These are phyloP conservation scores for Holacanthella duospinosa DNA, from an alignment of 2,888 invertebrate species.

Conservation along the genomic window DNA sequence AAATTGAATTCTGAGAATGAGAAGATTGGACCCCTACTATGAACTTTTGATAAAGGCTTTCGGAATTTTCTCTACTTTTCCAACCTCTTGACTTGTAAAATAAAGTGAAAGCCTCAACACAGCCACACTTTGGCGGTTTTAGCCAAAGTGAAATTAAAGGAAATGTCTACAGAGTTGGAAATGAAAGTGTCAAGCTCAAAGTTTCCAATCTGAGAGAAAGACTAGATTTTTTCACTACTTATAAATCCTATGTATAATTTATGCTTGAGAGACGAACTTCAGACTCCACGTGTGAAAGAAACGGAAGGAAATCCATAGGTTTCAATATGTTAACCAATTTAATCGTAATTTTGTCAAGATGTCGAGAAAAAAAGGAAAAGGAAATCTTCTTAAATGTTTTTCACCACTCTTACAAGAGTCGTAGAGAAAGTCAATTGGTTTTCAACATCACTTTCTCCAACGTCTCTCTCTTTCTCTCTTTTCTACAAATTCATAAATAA, in stretches of 20 bases:
- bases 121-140: too few relatives aligned
- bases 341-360: neutral
- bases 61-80: neutral
- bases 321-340: neutral
- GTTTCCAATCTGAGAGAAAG: neutral
- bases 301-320: neutral
- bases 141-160: slow-evolving; percentile 6
- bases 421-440: too few relatives aligned
- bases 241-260: neutral
- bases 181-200: slow-evolving; percentile 1
- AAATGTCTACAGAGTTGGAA: neutral
- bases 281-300: neutral
- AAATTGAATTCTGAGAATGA: neutral
- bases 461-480: too few relatives aligned
- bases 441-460: too few relatives aligned
- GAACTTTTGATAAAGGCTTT: neutral
- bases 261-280: neutral
- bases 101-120: neutral
- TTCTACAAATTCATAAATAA: too few relatives aligned
- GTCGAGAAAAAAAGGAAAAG: neutral
- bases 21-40: neutral
- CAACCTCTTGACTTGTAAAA: neutral
- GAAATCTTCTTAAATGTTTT: neutral
- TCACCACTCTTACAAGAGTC: too few relatives aligned
- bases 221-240: neutral